Percentiles rank a stretch among this genome's conserved stretches.
phyloP scores from a whole-genome alignment of 2,113 vertebrate species.

The Symphodus melops region DNA sequence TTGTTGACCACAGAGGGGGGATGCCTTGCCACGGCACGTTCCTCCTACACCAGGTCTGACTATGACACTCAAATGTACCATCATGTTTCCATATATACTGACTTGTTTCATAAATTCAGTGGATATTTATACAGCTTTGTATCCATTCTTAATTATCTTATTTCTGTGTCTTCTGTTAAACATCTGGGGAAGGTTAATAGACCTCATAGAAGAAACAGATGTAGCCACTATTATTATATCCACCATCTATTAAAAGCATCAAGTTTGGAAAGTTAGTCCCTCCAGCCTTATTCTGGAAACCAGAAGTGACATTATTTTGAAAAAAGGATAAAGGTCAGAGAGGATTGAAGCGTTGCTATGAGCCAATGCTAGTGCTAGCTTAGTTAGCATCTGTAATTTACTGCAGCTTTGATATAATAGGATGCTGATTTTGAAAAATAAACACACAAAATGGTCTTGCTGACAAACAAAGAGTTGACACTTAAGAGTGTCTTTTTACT shows the following conservation, averaged over 20 bases:
- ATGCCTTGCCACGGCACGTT: conserved; percentile 97
- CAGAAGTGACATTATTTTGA: background rate
- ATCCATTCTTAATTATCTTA: no score
- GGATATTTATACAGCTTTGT: background rate
- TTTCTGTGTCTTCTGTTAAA: background rate
- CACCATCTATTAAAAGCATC: background rate
- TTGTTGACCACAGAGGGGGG: conserved; percentile 95
- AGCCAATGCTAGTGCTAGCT: background rate
- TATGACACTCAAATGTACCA: background rate
- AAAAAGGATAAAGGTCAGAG: background rate
- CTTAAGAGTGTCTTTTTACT: no score
- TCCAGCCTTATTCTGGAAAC: background rate
- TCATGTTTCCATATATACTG: background rate
- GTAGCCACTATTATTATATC: background rate
- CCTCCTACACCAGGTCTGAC: conserved; percentile 93
- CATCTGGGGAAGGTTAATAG: background rate
- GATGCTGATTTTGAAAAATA: no score
- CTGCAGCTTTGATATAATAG: background rate
- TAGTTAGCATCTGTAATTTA: background rate
- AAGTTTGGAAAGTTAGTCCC: background rate
- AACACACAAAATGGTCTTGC: no score
- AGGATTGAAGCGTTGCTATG: background rate
- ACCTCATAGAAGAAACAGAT: background rate
- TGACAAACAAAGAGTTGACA: no score
- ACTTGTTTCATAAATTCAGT: background rate